Evolutionary conservation across 2,888 invertebrate genomes (phyloP), one percentile per base, ranked within the genome.

Genomic region (Gymnosoma rotundatum): DNA sequence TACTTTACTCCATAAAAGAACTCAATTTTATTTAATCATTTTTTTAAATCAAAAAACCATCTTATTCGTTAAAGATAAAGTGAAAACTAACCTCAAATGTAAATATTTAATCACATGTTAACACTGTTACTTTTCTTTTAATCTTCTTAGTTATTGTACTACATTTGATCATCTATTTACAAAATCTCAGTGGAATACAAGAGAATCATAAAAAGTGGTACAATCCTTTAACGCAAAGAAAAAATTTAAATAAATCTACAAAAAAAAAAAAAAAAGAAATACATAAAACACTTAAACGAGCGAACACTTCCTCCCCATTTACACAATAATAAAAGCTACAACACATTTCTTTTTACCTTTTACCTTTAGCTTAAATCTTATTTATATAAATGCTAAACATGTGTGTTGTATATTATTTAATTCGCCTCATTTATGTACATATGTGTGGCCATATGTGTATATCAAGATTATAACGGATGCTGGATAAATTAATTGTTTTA

Each of bases 401-500:
- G 50, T 67, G 45, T 45, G 14, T n/a, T n/a, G n/a, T n/a, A n/a
- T n/a, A n/a, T n/a, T n/a, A n/a, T 32, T 32, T 32, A 32, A 32
- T 38, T 42, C 20, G 45, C 60, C 14, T n/a, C 45, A 58, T 42
- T 50, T 56, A 38, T 45, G 8, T 56, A n/a, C 12, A 21, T 48
- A 25, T 14, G 7, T 10, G 10, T 38, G 38, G 10, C 1, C 20
- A 61, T 20, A 16, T 18, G 38, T 21, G 10, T 60, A 58, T 52
- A 42, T 61, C 52, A 60, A 25, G 60, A 60, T 58, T 73, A n/a
- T 79, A 66, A 16, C 20, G 72, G 66, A 78, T 70, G 78, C 54
- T 48, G 48, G 78, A 42, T 74, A 56, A 52, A 52, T 63, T 25
- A 60, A 78, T 74, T 72, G 48, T 78, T 70, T 73, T 64, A 70